These are phyloP conservation scores for Myripristis murdjan DNA, from an alignment of 2,797 vertebrate species.

Conservation along the genomic window DNA sequence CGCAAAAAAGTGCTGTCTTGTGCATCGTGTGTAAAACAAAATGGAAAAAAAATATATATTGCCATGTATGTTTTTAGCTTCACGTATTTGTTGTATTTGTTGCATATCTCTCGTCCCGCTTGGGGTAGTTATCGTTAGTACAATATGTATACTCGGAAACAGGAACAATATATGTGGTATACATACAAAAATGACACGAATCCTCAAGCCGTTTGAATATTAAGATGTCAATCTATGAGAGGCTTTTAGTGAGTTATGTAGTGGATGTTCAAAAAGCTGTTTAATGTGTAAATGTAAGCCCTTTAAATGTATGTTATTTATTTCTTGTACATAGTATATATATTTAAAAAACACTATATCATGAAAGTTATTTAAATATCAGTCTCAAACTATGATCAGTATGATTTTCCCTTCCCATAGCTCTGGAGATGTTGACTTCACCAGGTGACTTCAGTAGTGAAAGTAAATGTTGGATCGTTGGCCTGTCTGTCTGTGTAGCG, in stretches of 20 bases:
- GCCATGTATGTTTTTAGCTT: conserved; percentile 65
- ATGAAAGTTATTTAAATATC: conserved; percentile 32
- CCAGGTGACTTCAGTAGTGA: conserved; percentile 59
- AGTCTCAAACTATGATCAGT: conserved; percentile 60
- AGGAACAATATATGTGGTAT: conserved; percentile 41
- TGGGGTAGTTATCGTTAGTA: conserved; percentile 45
- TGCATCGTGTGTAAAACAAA: conserved; percentile 71
- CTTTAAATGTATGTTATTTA: conserved; percentile 68
- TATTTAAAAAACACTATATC: conserved; percentile 66
- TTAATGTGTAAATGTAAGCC: conserved; percentile 80
- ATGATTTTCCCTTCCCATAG: conserved; percentile 36
- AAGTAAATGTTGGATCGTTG: conserved; percentile 59
- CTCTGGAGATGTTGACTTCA: conserved; percentile 51
- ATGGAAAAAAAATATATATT: conserved; percentile 9
- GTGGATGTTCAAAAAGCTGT: conserved; percentile 63
- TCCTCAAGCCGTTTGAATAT: conserved; percentile 43
- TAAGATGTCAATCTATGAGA: conserved; percentile 46
- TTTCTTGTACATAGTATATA: conserved; percentile 81
- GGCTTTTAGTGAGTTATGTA: conserved; percentile 67
- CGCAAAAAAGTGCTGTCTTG: conserved; percentile 77
- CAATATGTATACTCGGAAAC: conserved; percentile 53
- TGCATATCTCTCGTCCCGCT: conserved; percentile 53
- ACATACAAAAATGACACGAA: conserved; percentile 33
- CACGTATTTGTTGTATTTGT: conserved; percentile 62
- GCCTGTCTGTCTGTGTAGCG: conserved; percentile 62